Percentiles rank a stretch among this genome's conserved stretches.
Conservation (phyloP, 2,888 invertebrate genomes). For the Drosophila bunnanda region DNA sequence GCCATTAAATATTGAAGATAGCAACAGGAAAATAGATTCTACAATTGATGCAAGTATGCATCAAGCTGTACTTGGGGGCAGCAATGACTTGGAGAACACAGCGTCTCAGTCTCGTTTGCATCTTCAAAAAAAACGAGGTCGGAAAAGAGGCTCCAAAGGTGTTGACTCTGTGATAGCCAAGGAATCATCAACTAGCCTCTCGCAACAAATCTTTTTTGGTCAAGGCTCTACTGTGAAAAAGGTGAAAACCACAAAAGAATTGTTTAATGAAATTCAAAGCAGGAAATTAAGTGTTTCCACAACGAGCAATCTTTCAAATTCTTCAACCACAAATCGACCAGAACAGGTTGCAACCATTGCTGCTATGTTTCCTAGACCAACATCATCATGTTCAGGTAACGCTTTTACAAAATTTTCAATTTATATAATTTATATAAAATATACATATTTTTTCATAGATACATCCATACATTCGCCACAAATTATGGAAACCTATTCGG, state of each 20-base stretch:
- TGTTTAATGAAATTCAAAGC: constrained; percentile 84
- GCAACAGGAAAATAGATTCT: constrained; percentile 54
- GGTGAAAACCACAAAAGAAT: constrained; percentile 84
- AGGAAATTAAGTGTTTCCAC: constrained; percentile 70
- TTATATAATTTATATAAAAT: not conserved
- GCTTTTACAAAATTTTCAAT: not conserved
- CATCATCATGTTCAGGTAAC: constrained; percentile 83
- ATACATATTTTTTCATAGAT: constrained; percentile 51
- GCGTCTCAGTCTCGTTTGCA: constrained; percentile 13
- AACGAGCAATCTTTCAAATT: constrained; percentile 56
- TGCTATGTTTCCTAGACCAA: constrained; percentile 59
- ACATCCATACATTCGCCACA: constrained; percentile 78
- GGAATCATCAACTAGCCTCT: constrained; percentile 70
- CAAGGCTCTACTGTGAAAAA: constrained; percentile 79
- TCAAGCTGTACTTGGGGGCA: constrained; percentile 5
- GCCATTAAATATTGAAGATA: constrained; percentile 62
- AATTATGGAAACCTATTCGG: constrained; percentile 75
- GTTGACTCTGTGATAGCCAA: constrained; percentile 83
- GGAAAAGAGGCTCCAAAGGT: constrained; percentile 84
- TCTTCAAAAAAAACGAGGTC: constrained; percentile 82
- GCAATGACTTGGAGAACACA: constrained; percentile 12
- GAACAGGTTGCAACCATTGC: constrained; percentile 23
- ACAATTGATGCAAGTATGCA: constrained; percentile 18
- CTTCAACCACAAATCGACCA: constrained; percentile 20
- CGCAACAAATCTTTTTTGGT: constrained; percentile 79